Conservation (phyloP, 2,797 vertebrate species). For the Gila robusta region DNA sequence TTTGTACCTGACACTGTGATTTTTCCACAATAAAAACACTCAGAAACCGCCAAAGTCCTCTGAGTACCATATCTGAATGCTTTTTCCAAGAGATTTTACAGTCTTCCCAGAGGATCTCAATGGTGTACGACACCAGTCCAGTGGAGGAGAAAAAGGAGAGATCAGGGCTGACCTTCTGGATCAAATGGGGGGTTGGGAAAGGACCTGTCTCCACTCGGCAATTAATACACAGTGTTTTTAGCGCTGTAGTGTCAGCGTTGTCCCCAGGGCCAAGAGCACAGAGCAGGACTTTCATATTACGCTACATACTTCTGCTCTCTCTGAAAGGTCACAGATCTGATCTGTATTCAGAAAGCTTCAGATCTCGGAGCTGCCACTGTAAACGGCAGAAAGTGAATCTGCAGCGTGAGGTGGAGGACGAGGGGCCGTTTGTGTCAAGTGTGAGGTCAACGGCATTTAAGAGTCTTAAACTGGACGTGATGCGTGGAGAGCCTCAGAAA, state of each 20-base stretch:
- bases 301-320: slow-evolving; percentile 41
- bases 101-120: slow-evolving; percentile 21
- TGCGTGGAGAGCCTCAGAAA: not conserved
- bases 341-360: slow-evolving; percentile 61
- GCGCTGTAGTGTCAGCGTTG: slow-evolving; percentile 33
- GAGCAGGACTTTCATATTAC: slow-evolving; percentile 48
- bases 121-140: slow-evolving; percentile 4
- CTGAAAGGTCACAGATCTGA: slow-evolving; percentile 63
- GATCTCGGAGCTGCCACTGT: slow-evolving; percentile 13
- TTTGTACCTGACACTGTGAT: not conserved
- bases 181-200: slow-evolving; percentile 29
- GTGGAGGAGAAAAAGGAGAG: not conserved
- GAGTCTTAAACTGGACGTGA: slow-evolving; percentile 34
- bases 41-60: not conserved
- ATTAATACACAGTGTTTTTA: slow-evolving; percentile 55
- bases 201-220: slow-evolving; percentile 42
- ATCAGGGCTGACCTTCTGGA: slow-evolving; percentile 38
- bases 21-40: not conserved
- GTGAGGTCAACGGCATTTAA: slow-evolving; percentile 46
- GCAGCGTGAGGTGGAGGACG: slow-evolving; percentile 7
- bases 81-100: slow-evolving; percentile 36
- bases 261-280: slow-evolving; percentile 39
- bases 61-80: not conserved
- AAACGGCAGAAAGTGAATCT: slow-evolving; percentile 22
- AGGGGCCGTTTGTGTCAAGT: slow-evolving; percentile 31